phyloP scores from a whole-genome alignment of 2,888 invertebrate species.

The Andrena bicolor region DNA sequence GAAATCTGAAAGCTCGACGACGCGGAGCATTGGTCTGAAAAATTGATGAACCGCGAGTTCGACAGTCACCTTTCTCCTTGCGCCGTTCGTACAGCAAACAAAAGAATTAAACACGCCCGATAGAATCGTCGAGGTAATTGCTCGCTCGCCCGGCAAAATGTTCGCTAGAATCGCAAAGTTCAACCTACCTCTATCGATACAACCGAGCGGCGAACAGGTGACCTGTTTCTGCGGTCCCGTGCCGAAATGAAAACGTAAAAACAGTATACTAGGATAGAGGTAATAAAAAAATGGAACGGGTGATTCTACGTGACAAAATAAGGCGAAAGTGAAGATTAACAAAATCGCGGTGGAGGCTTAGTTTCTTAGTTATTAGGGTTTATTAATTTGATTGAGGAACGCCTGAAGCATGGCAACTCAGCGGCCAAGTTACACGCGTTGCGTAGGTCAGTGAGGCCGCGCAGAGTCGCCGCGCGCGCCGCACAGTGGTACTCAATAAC shows the following conservation, averaged over 20 bases:
- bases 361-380: too few relatives aligned
- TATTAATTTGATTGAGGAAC: too few relatives aligned
- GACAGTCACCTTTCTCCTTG: slow-evolving; percentile 13
- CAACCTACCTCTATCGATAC: slow-evolving; percentile 20
- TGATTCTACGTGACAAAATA: too few relatives aligned
- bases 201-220: slow-evolving; percentile 22
- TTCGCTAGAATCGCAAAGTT: slow-evolving; percentile 46
- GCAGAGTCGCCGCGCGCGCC: too few relatives aligned
- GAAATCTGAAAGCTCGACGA: neutral
- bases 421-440: too few relatives aligned
- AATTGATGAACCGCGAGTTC: slow-evolving; percentile 38
- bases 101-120: slow-evolving; percentile 52
- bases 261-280: too few relatives aligned
- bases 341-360: too few relatives aligned
- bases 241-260: neutral
- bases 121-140: slow-evolving; percentile 50
- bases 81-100: slow-evolving; percentile 29
- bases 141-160: slow-evolving; percentile 42
- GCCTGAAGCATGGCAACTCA: too few relatives aligned
- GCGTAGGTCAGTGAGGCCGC: too few relatives aligned
- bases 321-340: too few relatives aligned
- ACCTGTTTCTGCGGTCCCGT: slow-evolving; percentile 43
- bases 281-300: too few relatives aligned
- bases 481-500: too few relatives aligned
- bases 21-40: slow-evolving; percentile 22